Conservation (phyloP, 2,888 invertebrate genomes). For the Drosophila paramelanica region DNA sequence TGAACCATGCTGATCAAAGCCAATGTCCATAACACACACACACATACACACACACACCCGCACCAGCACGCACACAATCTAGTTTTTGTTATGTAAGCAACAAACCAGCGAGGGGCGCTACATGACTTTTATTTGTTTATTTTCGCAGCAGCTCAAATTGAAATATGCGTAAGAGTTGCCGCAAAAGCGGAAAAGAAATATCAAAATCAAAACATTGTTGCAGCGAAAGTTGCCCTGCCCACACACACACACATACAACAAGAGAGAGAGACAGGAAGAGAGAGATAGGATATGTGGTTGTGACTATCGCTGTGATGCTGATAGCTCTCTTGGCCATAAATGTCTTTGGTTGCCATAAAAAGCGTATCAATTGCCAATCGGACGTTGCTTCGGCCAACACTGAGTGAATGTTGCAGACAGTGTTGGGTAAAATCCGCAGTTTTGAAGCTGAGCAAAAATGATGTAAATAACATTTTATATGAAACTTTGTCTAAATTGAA, state of each 20-base stretch:
- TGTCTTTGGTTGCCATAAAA: constrained; percentile 60
- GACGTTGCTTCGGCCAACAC: constrained; percentile 26
- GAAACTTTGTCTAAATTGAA: constrained; percentile 8
- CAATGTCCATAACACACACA: constrained; percentile 17
- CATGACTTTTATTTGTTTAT: constrained; percentile 67
- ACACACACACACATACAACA: constrained; percentile 13
- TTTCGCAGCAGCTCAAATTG: constrained; percentile 58
- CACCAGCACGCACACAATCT: background rate
- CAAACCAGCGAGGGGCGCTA: constrained; percentile 38
- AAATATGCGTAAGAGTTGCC: constrained; percentile 61
- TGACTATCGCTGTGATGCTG: constrained; percentile 47
- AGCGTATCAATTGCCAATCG: constrained; percentile 57
- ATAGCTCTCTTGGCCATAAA: constrained; percentile 74
- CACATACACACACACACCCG: background rate
- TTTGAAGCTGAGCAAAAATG: constrained; percentile 17
- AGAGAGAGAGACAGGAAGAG: background rate
- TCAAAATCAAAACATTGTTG: constrained; percentile 47
- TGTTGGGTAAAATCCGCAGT: constrained; percentile 19
- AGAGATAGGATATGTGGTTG: constrained; percentile 22
- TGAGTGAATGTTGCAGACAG: constrained; percentile 21
- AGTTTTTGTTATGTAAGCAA: constrained; percentile 47
- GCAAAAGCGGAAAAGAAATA: constrained; percentile 7
- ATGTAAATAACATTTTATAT: constrained; percentile 23
- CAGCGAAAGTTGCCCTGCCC: constrained; percentile 54
- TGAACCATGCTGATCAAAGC: constrained; percentile 75